Conservation (phyloP, 2,888 invertebrate species). For the Erebia palarica region DNA sequence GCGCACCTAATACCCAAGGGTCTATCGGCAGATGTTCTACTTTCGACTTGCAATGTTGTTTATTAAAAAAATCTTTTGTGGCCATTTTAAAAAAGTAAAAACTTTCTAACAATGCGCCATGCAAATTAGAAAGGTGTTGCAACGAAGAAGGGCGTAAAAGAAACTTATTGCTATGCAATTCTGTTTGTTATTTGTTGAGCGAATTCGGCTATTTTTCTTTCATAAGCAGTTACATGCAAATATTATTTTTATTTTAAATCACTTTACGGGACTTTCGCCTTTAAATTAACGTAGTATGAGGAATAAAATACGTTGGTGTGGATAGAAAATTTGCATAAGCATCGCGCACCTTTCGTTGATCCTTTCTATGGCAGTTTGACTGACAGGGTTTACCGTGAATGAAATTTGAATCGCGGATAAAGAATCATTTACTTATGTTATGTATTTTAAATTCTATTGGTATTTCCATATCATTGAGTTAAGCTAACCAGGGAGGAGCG, state of each 20-base stretch:
- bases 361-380: slow-evolving; percentile 76
- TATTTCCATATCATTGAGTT: background rate
- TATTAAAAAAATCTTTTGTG: slow-evolving; percentile 80
- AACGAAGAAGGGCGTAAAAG: slow-evolving; percentile 47
- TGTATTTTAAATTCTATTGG: slow-evolving; percentile 15
- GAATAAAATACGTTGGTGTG: slow-evolving; percentile 48
- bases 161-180: slow-evolving; percentile 45
- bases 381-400: slow-evolving; percentile 61
- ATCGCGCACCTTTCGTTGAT: slow-evolving; percentile 76
- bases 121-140: slow-evolving; percentile 71
- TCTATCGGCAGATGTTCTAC: slow-evolving; percentile 75
- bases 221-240: slow-evolving; percentile 48
- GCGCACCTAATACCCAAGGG: slow-evolving; percentile 41
- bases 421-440: slow-evolving; percentile 47
- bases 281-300: slow-evolving; percentile 40
- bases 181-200: slow-evolving; percentile 50
- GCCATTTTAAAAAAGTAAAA: slow-evolving; percentile 77
- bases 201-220: slow-evolving; percentile 51
- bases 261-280: slow-evolving; percentile 41
- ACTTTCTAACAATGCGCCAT: slow-evolving; percentile 75
- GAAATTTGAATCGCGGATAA: slow-evolving; percentile 51
- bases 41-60: slow-evolving; percentile 72
- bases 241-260: slow-evolving; percentile 55
- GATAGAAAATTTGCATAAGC: slow-evolving; percentile 74
- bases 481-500: too few relatives aligned